Conservation (phyloP, 2,888 invertebrate species). For the Pollenia amentaria region DNA sequence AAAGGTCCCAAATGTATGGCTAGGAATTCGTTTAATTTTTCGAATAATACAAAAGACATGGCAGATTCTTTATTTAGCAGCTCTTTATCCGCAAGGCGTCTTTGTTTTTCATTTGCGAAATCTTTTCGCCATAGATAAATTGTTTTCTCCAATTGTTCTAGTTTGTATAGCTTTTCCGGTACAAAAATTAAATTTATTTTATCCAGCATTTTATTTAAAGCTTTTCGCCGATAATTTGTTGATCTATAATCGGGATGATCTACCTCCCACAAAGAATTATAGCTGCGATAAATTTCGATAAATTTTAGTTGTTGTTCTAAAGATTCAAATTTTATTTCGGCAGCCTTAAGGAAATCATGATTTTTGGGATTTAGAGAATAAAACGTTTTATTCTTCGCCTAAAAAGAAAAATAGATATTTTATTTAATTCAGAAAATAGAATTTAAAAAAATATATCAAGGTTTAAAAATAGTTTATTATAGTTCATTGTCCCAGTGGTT, state of each 20-base stretch:
- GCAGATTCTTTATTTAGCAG: background rate
- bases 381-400: background rate
- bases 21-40: slow-evolving; percentile 77
- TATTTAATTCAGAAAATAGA: background rate
- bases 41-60: slow-evolving; percentile 75
- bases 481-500: no score
- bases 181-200: slow-evolving; percentile 77
- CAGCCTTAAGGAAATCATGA: slow-evolving; percentile 78
- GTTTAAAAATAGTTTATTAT: no score
- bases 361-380: slow-evolving; percentile 42
- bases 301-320: slow-evolving; percentile 79
- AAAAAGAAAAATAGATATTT: slow-evolving; percentile 27
- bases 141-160: slow-evolving; percentile 80
- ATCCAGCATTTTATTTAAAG: slow-evolving; percentile 79
- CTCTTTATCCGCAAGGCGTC: slow-evolving; percentile 72
- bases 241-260: slow-evolving; percentile 82
- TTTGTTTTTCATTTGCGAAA: slow-evolving; percentile 78
- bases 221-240: slow-evolving; percentile 78
- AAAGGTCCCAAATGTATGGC: slow-evolving; percentile 80
- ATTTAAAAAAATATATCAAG: no score
- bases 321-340: slow-evolving; percentile 74
- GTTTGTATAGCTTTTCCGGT: slow-evolving; percentile 50
- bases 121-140: slow-evolving; percentile 78
- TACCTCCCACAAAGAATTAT: slow-evolving; percentile 80
- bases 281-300: slow-evolving; percentile 80